Evolutionary conservation across 2,113 vertebrate species (phyloP).

Genomic region (Mola mola): DNA sequence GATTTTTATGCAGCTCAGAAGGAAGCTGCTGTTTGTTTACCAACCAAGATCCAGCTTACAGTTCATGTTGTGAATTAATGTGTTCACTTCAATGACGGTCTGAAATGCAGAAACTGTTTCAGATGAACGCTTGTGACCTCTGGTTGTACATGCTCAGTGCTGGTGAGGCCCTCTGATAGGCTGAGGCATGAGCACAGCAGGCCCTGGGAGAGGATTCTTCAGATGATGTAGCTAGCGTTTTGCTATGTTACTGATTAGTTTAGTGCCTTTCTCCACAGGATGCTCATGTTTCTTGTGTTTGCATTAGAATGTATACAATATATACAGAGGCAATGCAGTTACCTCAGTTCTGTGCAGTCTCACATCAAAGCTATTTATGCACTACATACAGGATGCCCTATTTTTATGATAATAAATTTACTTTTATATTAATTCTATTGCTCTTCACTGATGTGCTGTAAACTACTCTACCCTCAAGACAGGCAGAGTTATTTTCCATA

Average conservation of each 20-base stretch:
- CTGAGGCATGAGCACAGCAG: constrained; percentile 54
- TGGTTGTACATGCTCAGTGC: constrained; percentile 41
- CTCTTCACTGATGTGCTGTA: constrained; percentile 27
- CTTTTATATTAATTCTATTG: constrained; percentile 72
- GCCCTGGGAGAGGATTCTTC: constrained; percentile 68
- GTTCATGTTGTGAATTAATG: constrained; percentile 5
- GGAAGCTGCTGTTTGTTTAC: too few relatives aligned
- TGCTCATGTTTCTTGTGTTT: constrained; percentile 59
- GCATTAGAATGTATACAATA: constrained; percentile 62
- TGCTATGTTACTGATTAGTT: constrained; percentile 56
- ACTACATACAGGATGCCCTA: constrained; percentile 77
- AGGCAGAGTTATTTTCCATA: neutral
- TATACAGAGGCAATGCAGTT: constrained; percentile 29
- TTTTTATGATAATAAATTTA: constrained; percentile 81
- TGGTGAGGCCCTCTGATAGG: constrained; percentile 61
- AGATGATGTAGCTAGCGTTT: constrained; percentile 18
- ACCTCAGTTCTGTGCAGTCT: constrained; percentile 37
- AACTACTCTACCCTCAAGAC: constrained; percentile 3
- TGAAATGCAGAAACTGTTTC: constrained; percentile 13
- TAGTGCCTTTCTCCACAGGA: constrained; percentile 77
- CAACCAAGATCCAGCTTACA: neutral
- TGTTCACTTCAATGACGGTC: neutral
- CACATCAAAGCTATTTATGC: constrained; percentile 74
- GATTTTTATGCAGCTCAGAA: too few relatives aligned
- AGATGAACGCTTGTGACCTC: constrained; percentile 60